Percentiles rank a stretch among this genome's conserved stretches.
Evolutionary conservation across 1,140 invertebrate genomes (phyloP).

Genomic region (Tribolium castaneum): DNA sequence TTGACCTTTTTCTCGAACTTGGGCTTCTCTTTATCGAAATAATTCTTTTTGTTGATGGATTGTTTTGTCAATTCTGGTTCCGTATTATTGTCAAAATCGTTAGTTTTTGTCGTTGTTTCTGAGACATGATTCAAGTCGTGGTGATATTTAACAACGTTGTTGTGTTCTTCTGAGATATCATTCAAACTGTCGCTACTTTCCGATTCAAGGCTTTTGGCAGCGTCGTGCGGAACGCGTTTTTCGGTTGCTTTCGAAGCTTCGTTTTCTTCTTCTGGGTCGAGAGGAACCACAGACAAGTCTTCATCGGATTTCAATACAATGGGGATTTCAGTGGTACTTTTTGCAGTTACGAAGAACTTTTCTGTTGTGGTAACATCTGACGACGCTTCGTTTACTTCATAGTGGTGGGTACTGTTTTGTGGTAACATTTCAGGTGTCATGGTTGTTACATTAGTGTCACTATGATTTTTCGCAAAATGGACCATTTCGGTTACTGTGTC

Average conservation of each 20-base stretch:
- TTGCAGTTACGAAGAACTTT: constrained; percentile 52
- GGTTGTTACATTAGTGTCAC: constrained; percentile 12
- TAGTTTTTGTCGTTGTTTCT: constrained; percentile 1
- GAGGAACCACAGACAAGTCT: constrained; percentile 40
- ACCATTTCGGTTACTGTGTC: constrained; percentile 51
- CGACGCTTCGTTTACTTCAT: constrained; percentile 56
- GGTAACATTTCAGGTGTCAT: background rate
- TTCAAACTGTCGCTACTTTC: constrained; percentile 48
- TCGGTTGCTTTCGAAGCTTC: constrained; percentile 19
- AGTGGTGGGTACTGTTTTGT: constrained; percentile 42
- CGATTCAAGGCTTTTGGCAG: background rate
- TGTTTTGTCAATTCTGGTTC: constrained; percentile 7
- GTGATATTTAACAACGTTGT: constrained; percentile 51
- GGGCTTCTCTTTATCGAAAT: constrained; percentile 35
- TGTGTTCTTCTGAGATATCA: constrained; percentile 52
- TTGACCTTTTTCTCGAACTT: constrained; percentile 26
- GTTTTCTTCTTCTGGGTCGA: constrained; percentile 46
- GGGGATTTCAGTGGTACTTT: constrained; percentile 47
- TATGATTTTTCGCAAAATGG: constrained; percentile 23
- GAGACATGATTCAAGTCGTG: background rate
- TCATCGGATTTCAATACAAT: constrained; percentile 14
- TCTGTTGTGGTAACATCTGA: constrained; percentile 56
- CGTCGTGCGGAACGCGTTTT: constrained; percentile 5
- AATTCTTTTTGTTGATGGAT: constrained; percentile 23
- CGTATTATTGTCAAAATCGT: background rate